Conservation (phyloP, 2,113 vertebrate genomes). For the Microcebus tavaratra region DNA sequence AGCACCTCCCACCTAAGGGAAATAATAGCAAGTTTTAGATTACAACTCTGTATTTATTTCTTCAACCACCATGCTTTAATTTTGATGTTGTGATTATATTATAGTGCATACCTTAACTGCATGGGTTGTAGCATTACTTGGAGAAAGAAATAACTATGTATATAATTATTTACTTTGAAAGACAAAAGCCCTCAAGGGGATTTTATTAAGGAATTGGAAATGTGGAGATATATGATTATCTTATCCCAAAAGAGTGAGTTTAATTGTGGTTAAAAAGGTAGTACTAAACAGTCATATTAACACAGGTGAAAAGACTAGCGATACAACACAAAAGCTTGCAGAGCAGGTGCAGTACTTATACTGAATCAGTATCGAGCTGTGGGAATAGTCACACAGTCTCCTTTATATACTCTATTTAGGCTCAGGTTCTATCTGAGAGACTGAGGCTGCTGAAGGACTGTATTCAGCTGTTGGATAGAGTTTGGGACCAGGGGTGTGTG, state of each 20-base stretch:
- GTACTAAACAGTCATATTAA: background rate
- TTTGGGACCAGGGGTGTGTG: background rate
- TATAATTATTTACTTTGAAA: constrained; percentile 3
- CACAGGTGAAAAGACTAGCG: background rate
- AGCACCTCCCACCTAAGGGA: background rate
- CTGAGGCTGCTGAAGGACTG: background rate
- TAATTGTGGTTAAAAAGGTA: background rate
- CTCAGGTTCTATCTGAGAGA: background rate
- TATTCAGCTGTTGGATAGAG: background rate
- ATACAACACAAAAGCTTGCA: background rate
- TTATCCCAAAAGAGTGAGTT: background rate
- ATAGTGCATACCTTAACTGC: background rate
- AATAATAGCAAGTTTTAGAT: background rate
- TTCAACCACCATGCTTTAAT: background rate
- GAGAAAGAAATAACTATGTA: background rate
- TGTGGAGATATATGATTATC: background rate
- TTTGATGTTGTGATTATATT: constrained; percentile 26
- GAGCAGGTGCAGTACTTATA: background rate
- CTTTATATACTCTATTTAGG: background rate
- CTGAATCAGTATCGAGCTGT: fast-evolving
- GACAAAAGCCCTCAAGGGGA: background rate
- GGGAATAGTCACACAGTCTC: background rate
- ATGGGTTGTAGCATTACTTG: background rate
- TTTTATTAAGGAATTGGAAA: constrained; percentile 18
- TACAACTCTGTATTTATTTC: background rate